Evolutionary conservation across 2,888 invertebrate genomes (phyloP), one percentile per base, ranked within the genome.

Genomic region (Cheiracanthium punctorium): DNA sequence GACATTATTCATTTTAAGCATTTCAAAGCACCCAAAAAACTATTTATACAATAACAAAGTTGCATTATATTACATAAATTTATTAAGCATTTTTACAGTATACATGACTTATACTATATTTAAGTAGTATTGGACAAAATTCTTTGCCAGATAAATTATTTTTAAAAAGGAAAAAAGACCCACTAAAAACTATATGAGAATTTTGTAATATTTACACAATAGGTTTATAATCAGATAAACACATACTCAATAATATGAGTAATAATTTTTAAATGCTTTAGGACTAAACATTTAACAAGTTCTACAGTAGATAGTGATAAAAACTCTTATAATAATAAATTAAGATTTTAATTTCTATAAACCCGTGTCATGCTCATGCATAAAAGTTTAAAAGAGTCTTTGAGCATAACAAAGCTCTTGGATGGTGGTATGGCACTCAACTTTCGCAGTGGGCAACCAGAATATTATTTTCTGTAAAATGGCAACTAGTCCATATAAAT

Each of bases 351-450:
- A 72, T 58, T 32, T 70, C 37, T 52, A 33, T 43, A 58, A 72
- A 84, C 71, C 77, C 82, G 72, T 82, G 82, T 73, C 75, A 74
- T 75, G 72, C 65, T 69, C 65, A 41, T 33, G 77, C 41, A 70
- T 82, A 33, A 41, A 58, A 32, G 32, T 73, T 20, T 28, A 72
- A 84, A 69, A 79, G 73, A 67, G 33, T 17, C 69, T 28, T 58
- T 69, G 69, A 69, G 73, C 71, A 79, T 48, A 69, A 74, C 69
- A 79, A 84, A 84, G 84, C 84, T 84, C 84, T 69, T 84, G 79
- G 52, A 79, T 73, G 48, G 73, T 41, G 29, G 52, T 84, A 84
- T 84, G 84, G 84, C 84, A 84, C 84, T 76, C 82, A 77, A 70
- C 67, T 82, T 75, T 77, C 77, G 82, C 67, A 72, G 24, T 67